phyloP scores from a whole-genome alignment of 2,113 vertebrate species.

The Chinchilla lanigera region DNA sequence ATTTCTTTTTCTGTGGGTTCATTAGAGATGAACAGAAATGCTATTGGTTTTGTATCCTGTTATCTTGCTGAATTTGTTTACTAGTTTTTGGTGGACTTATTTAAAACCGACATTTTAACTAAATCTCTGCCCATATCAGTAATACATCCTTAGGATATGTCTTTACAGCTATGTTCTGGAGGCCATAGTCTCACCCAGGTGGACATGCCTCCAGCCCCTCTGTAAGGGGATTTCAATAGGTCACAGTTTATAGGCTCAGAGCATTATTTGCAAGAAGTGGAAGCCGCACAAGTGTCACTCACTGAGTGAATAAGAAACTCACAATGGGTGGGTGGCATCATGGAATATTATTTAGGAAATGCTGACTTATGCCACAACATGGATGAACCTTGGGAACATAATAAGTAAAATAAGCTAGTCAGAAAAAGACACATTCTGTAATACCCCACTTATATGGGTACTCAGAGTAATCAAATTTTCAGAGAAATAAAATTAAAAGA shows the following conservation, averaged over 20 bases:
- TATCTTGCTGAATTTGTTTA: not conserved
- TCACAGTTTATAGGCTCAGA: not conserved
- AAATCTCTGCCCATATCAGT: not conserved
- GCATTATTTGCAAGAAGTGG: not conserved
- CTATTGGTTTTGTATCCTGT: not conserved
- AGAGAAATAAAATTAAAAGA: not conserved
- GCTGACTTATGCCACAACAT: not conserved
- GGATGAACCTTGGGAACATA: not conserved
- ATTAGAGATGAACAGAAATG: not conserved
- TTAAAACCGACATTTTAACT: not conserved
- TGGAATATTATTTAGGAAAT: not conserved
- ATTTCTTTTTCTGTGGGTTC: not conserved
- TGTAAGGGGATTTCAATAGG: not conserved
- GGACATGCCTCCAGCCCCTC: not conserved
- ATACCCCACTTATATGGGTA: not conserved
- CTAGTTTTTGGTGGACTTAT: not conserved
- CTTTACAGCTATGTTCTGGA: not conserved
- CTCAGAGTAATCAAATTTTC: not conserved
- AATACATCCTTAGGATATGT: not conserved
- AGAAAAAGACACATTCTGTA: not conserved
- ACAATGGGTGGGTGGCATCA: not conserved
- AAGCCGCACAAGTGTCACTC: not conserved
- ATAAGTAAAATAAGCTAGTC: not conserved
- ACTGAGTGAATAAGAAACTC: not conserved
- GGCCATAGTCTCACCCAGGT: not conserved